A percentile compares a stretch with the other conserved stretches of the same genome.
These are phyloP conservation scores for Lasioglossum lativentre DNA, from an alignment of 2,888 invertebrate species.

Conservation along the genomic window DNA sequence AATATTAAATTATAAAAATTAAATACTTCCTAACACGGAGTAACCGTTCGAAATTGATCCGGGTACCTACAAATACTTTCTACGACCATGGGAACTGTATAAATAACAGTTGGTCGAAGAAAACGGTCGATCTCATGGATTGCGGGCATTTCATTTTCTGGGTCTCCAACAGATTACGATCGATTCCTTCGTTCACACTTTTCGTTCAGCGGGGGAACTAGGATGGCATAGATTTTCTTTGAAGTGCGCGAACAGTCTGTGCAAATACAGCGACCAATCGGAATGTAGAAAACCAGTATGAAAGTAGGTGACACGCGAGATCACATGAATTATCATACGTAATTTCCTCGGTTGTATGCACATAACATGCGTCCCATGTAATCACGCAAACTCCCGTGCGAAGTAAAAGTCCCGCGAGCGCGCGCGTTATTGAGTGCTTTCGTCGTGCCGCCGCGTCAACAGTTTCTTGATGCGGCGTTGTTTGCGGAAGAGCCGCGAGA, in stretches of 20 bases:
- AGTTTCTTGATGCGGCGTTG: not conserved
- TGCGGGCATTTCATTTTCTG: not conserved
- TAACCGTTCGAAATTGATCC: too few species aligned
- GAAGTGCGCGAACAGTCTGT: not conserved
- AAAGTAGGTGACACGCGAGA: conserved; percentile 54
- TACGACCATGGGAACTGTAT: not conserved
- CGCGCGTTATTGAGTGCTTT: conserved; percentile 14
- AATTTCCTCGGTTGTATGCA: conserved; percentile 37
- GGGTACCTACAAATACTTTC: too few species aligned
- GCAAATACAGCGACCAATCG: conserved; percentile 22
- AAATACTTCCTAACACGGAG: too few species aligned
- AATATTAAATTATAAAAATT: too few species aligned
- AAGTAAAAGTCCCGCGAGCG: conserved; percentile 33
- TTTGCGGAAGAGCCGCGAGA: not conserved
- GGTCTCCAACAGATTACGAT: not conserved
- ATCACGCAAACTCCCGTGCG: conserved; percentile 20
- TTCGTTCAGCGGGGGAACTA: not conserved
- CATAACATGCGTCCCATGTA: conserved; percentile 26
- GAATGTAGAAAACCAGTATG: conserved; percentile 33
- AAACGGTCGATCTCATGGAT: not conserved
- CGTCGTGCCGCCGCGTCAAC: conserved; percentile 9
- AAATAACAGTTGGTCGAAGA: not conserved
- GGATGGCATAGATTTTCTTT: not conserved
- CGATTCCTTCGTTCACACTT: not conserved
- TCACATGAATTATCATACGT: conserved; percentile 44